Evolutionary conservation across 2,888 invertebrate species (phyloP).

Genomic region (Prostheceraeus crozeri): DNA sequence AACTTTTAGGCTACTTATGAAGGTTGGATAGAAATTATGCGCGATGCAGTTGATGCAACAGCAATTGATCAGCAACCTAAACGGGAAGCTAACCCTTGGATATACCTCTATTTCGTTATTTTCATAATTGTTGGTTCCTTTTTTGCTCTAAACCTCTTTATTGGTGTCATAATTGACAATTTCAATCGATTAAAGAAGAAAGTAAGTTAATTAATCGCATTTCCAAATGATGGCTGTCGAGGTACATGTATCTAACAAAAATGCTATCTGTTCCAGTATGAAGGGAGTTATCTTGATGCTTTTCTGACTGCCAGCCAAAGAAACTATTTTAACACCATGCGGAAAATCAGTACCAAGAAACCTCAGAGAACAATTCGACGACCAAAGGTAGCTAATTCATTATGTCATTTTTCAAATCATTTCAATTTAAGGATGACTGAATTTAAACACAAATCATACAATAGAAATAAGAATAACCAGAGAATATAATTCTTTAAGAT

Average conservation of each 20-base stretch:
- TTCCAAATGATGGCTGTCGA: too few species aligned
- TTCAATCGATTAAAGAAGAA: constrained; percentile 96
- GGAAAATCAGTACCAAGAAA: constrained; percentile 88
- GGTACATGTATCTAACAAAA: constrained; percentile 49
- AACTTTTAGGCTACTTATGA: constrained; percentile 74
- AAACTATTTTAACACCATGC: constrained; percentile 93
- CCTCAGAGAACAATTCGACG: constrained; percentile 92
- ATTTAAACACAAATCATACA: too few species aligned
- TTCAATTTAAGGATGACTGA: too few species aligned
- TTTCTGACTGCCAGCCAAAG: constrained; percentile 92
- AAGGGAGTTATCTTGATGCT: constrained; percentile 92
- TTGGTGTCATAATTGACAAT: constrained; percentile 96
- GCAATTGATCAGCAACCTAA: constrained; percentile 74
- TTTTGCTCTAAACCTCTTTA: constrained; percentile 90
- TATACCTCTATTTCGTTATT: constrained; percentile 87
- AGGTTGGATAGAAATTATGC: constrained; percentile 98
- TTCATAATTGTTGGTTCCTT: constrained; percentile 94
- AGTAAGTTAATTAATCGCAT: too few species aligned
- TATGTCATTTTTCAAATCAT: too few species aligned
- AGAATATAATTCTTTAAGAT: too few species aligned
- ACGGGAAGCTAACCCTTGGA: constrained; percentile 77
- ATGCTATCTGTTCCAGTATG: constrained; percentile 85
- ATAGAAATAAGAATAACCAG: too few species aligned
- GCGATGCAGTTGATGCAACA: constrained; percentile 65
- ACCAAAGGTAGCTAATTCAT: constrained; percentile 65